Evolutionary conservation across 1,140 invertebrate genomes (phyloP), one percentile per base, ranked within the genome.

Genomic region (Zaprionus nigranus): DNA sequence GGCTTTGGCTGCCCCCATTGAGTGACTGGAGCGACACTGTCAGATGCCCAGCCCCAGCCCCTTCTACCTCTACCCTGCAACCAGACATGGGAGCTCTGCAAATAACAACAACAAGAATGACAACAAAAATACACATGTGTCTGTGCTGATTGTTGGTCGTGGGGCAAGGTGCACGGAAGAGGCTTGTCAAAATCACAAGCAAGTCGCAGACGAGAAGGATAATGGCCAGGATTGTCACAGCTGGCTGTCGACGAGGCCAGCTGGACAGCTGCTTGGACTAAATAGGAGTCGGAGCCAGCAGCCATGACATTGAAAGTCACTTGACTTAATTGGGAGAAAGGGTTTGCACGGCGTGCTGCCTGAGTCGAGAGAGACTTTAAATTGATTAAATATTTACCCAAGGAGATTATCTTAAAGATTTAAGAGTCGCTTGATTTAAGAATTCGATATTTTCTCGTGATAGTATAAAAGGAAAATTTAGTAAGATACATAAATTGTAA

Each of bases 111-210:
- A 7, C 61, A 43, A n/a, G n/a, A n/a, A 34, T 53, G 63, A 40
- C 58, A 75, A 28, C 51, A 58, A 22, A 53, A 53, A 36, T 7
- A 74, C 70, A 36, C 68, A 67, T 58, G 36, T 68, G 63, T 63
- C 54, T 54, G 36, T 34, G 46, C 20, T 43, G 60, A 46, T 34
- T 30, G 64, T 15, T 38, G 34, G 54, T 20, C n/a, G 40, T 46
- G 40, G 20, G 20, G 15, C 15, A 24, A 51, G 34, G 34, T 34
- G 51, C 61, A 81, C 36, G n/a, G 34, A 58, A 12, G 61, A 64
- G 62, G 69, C 82, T 81, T 85, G 82, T 85, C 82, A 85, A 84
- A 85, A 85, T 85, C 82, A 79, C 78, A 78, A 70, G 78, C 82
- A 85, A 85, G 49, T 85, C 69, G 78, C 82, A 84, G 82, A 84